Evolutionary conservation across 2,797 vertebrate genomes (phyloP).

Genomic region (Leptodactylus fallax): DNA sequence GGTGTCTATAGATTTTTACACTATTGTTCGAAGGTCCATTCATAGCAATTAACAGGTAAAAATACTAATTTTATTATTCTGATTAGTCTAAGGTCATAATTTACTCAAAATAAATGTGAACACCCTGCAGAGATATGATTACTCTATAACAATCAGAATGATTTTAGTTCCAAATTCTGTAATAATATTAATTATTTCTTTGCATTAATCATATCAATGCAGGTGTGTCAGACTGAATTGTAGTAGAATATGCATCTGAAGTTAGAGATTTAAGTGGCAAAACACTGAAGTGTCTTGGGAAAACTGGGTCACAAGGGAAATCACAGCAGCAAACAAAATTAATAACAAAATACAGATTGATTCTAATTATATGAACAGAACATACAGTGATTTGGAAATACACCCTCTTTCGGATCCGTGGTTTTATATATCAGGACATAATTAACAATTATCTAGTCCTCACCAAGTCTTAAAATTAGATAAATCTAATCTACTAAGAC

Average conservation of each 20-base stretch:
- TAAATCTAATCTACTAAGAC: background rate
- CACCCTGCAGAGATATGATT: background rate
- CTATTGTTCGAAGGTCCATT: background rate
- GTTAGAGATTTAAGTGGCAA: background rate
- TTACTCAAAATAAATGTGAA: background rate
- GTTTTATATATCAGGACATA: slow-evolving; percentile 3
- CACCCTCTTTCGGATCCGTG: background rate
- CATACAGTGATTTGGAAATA: slow-evolving; percentile 8
- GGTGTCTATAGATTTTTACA: too few relatives aligned
- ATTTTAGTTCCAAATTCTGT: background rate
- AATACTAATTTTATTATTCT: background rate
- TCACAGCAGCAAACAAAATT: slow-evolving; percentile 11
- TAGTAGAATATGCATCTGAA: background rate
- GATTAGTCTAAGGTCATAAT: background rate
- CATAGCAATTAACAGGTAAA: background rate
- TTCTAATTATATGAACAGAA: slow-evolving; percentile 17
- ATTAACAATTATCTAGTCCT: slow-evolving; percentile 19
- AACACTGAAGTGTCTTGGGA: slow-evolving; percentile 9
- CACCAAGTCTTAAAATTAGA: background rate
- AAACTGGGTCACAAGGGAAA: slow-evolving; percentile 14
- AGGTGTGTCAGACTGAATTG: background rate
- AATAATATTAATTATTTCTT: background rate
- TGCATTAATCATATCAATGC: background rate
- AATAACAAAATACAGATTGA: background rate
- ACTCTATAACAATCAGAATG: background rate